Evolutionary conservation across 2,113 vertebrate genomes (phyloP), one percentile per base, ranked within the genome.

Genomic region (Andinoacara biseriatus): DNA sequence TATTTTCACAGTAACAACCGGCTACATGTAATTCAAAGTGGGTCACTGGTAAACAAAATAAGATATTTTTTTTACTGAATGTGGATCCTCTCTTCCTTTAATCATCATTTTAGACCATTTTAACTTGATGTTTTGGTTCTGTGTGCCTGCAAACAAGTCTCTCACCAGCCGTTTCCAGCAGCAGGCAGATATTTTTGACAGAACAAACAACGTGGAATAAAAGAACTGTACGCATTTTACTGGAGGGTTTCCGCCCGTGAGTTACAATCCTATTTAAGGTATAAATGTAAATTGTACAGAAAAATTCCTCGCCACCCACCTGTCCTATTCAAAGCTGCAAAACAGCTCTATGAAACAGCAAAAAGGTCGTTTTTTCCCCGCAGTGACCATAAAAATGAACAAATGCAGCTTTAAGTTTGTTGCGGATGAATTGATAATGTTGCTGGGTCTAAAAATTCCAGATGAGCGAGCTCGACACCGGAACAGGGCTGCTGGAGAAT

Each of bases 291-390:
- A 56, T 10, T 56, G 18, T n/a, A 56, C 9, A 4, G 9, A 14
- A 72, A 54, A 9, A 54, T 72, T 26, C 18, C 43, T 72, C 0
- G 9, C 49, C 65, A 52, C 26, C 43, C 26, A 52, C 49, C 43
- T 52, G 43, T 43, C 49, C 49, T 0, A 0, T 52, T 72, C 13
- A 14, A 52, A 52, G 49, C 17, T 14, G 13, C 13, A 1, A 7
- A 1, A 31, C 65, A 72, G 26, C 17, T 72, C 0, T n/a, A 18
- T 13, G 17, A 15, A 72, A 31, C 24, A 52, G 43, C 3, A 20
- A 20, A 52, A 1, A 7, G 1, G 43, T 72, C 20, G 0, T 31
- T 72, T 31, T 52, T 72, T 15, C 0, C 43, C 46, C 0, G 3
- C 31, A 52, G 24, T 49, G 43, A 3, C 43, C 65, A 72, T 20